Base-by-base conservation (phyloP, 92 coral and sea anemone genomes). In the Plumapathes pennacea region DNA sequence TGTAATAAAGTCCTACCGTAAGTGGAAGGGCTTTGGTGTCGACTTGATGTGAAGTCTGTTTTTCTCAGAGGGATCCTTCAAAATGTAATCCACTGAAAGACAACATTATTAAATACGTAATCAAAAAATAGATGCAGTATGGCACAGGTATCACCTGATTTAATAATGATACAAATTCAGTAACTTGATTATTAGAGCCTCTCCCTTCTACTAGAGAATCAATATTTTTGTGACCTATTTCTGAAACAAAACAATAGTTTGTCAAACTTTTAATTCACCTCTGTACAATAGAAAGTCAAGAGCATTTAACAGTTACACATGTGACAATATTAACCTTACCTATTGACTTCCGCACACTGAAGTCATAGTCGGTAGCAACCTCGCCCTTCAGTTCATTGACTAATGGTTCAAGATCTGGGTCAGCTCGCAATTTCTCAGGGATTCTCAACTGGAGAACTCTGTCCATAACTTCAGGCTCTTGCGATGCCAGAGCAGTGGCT, bases 41-140 rank as follows among this genome's bases (percentile, higher is more conserved):
- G 81, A 48, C 45, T 48, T 79, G 50, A 94, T 85, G 39, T 85
- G 91, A 8, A 89, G 60, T 45, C 99, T 84, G 10, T 59, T 63
- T 69, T 81, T 94, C 60, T 94, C 99, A 28, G 67, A 27, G 12
- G 90, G 88, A 41, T 94, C 99, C 76, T 76, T 84, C n/a, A 94
- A 74, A 34, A 94, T 81, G 72, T 94, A 94, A 49, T 94, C 90
- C 39, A 89, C 99, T 94, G 62, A 10, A 68, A 72, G 6, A 48
- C 41, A 65, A 54, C 28, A 5, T n/a, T 7, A 34, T 7, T 34
- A 34, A 34, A n/a, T 7, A 7, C n/a, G n/a, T 34, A 34, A 34
- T 34, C 8, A 34, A 34, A 34, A 7, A 7, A 34, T 34, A 8
- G n/a, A 34, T 34, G n/a, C n/a, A 34, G 40, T 7, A 34, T 12